Evolutionary conservation across 1,140 invertebrate genomes (phyloP), one percentile per base, ranked within the genome.

Genomic region (Drosophila virilis): DNA sequence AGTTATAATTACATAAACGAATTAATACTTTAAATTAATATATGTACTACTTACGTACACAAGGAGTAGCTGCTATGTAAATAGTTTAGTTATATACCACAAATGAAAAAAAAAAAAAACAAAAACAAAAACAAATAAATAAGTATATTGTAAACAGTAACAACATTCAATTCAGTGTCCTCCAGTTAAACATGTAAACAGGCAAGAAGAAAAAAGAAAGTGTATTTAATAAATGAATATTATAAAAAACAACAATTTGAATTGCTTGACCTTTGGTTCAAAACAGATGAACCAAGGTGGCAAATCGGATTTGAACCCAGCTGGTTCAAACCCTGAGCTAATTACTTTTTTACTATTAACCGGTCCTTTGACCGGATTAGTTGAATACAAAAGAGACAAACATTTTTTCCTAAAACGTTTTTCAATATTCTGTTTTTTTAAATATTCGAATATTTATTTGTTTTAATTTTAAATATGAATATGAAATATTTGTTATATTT

Each of bases 101-200:
- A 12, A 50, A n/a, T 70, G 45, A 59, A 59, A 77, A 61, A 51
- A 75, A 55, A 17, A 17, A 59, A 59, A 77, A 61, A 51, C 70
- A 55, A 17, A 17, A 17, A 17, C 17, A 17, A 65, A 73, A 64
- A 50, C 35, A 79, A 75, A 57, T 28, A 54, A 28, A 75, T 57
- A 54, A 28, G 70, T 57, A 67, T 75, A 78, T 74, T 86, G 83
- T 82, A 81, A 86, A 82, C 67, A 72, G 74, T 82, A 88, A 88
- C 83, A 89, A 82, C 77, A 88, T 80, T 89, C 77, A 89, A 89
- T 89, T 89, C 84, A 89, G 69, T 89, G 84, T 89, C 84, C 84
- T 89, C 84, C 84, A 89, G 77, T 74, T 84, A 89, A 89, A 84
- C 66, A 67, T 77, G 70, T 79, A 88, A 88, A 82, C 64, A 77